A percentile compares a stretch with the other conserved stretches of the same genome.
Evolutionary conservation across 1,140 invertebrate species (phyloP).

Genomic region (Tribolium castaneum): DNA sequence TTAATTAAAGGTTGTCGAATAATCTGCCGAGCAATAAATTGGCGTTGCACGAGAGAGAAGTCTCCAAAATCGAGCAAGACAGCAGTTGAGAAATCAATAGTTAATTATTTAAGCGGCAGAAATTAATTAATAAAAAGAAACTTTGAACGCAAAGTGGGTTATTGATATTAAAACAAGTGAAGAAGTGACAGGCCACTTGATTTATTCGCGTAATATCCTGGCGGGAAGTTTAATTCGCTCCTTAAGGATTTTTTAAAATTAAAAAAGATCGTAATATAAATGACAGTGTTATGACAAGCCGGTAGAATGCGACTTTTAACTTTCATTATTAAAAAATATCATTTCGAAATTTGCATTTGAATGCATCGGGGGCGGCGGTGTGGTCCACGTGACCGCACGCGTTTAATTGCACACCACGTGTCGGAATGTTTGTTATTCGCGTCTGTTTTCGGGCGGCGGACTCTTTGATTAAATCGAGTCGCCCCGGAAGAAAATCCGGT

Average conservation of each 20-base stretch:
- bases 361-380: slow-evolving; percentile 23
- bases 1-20: slow-evolving; percentile 36
- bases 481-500: slow-evolving; percentile 31
- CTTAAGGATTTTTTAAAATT: slow-evolving; percentile 58
- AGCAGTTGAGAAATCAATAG: slow-evolving; percentile 16
- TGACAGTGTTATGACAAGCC: slow-evolving; percentile 58
- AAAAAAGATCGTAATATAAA: slow-evolving; percentile 60
- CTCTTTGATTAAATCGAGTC: slow-evolving; percentile 28
- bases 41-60: neutral
- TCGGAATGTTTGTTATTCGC: slow-evolving; percentile 32
- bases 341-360: slow-evolving; percentile 56
- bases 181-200: slow-evolving; percentile 53
- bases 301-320: slow-evolving; percentile 52
- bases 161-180: slow-evolving; percentile 59
- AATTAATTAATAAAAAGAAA: slow-evolving; percentile 40
- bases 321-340: slow-evolving; percentile 59
- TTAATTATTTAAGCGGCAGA: slow-evolving; percentile 40
- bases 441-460: slow-evolving; percentile 15
- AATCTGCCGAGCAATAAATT: slow-evolving; percentile 30
- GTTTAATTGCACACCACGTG: slow-evolving; percentile 28
- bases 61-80: neutral
- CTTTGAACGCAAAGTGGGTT: slow-evolving; percentile 42
- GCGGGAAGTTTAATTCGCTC: slow-evolving; percentile 57
- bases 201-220: slow-evolving; percentile 59
- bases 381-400: slow-evolving; percentile 1